Base-by-base conservation (phyloP, 2,797 vertebrate species). In the Dromococcyx pavoninus region DNA sequence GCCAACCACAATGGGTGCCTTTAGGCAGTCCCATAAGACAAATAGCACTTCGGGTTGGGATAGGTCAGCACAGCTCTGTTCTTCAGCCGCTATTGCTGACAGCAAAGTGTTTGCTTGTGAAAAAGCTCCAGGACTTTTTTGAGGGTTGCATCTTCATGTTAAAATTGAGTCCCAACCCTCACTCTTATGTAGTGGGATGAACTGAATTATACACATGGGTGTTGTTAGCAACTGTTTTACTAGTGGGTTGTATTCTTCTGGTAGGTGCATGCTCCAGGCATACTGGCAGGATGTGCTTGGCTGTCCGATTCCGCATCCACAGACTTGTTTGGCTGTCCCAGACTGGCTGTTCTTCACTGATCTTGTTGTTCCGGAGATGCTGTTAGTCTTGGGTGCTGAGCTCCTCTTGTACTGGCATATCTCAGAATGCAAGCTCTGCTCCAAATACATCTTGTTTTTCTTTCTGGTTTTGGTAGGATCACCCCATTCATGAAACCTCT, bases 301-400 rank as follows among this genome's bases (percentile, higher is more conserved):
- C 78, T 25, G 13, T 74, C 69, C 78, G 91, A 7, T 65, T 89
- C 65, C 35, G 58, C 87, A 92, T 91, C 70, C 75, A 88, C 72
- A 88, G 89, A 84, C 73, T 89, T 86, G 73, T 91, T 89, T 73
- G 70, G 53, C 41, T 92, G 75, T 92, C 69, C 41, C 53, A 67
- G 74, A 60, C 77, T 93, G 86, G 53, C 76, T 62, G 27, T 58
- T 57, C 84, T 94, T 94, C 11, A 4, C 28, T 65, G 11, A 54
- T 84, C 62, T 77, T 94, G 79, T n/a, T 89, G 64, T 89, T 93
- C 74, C 80, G 19, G 19, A 90, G 74, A 37, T 67, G 62, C 71
- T 82, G 37, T 48, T 90, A 37, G 22, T 39, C 95, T 94, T 50
- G 80, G 17, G 41, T 64, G 60, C 64, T 66, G 64, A 43, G 23